Evolutionary conservation across 2,888 invertebrate genomes (phyloP), one percentile per base, ranked within the genome.

Genomic region (Patella pellucida): DNA sequence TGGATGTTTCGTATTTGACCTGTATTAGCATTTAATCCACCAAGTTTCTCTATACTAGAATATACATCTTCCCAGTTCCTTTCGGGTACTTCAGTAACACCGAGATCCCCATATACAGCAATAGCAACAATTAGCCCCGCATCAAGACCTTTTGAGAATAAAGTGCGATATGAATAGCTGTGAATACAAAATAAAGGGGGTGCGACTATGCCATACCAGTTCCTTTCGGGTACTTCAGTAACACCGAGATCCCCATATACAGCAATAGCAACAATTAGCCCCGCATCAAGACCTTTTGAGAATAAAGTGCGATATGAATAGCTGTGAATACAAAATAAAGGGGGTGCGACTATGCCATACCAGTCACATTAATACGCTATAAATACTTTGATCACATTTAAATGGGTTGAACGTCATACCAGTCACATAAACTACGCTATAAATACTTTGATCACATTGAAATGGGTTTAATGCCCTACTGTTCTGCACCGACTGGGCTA

Each of bases 31-130:
- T 67, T 71, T 19, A 69, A 41, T 41, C 68, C 73, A 14, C 79
- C 75, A 2, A 74, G 73, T 12, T 16, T 16, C 52, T 77, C 77
- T 2, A 77, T 14, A 54, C 52, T 51, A 19, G 54, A 27, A 69
- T 74, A 77, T 14, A 77, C 12, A 15, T 31, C 23, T 51, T 74
- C 75, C 62, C 62, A 74, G 19, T 68, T 54, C 62, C 75, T 62
- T 67, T n/a, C 19, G 7, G 67, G 15, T 7, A 56, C 23, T 5
- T 27, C 19, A 19, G 52, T 67, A 23, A 68, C 68, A 5, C 77
- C 77, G 9, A 79, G 54, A 11, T 41, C 54, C n/a, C 70, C 54
- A 31, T 72, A 70, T 12, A 79, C 77, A 12, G 72, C 71, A 5
- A 77, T 56, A n/a, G 69, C 62, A 27, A 79, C 69, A 15, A 77